Conservation (phyloP, 2,888 invertebrate genomes). For the Ectemnius continuus region DNA sequence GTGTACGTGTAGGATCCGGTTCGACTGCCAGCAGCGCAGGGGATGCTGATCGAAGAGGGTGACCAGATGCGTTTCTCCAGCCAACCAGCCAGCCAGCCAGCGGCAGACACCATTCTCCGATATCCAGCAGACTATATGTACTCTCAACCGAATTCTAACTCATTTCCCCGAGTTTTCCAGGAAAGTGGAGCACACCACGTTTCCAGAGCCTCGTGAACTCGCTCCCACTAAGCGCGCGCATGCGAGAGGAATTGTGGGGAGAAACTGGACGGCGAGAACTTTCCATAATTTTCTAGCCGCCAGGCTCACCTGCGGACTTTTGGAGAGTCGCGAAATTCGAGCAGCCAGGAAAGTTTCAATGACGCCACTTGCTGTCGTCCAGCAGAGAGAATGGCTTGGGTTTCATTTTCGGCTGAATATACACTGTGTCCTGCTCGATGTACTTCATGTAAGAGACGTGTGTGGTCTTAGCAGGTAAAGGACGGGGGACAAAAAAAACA, state of each 20-base stretch:
- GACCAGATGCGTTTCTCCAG: slow-evolving; percentile 50
- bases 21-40: slow-evolving; percentile 23
- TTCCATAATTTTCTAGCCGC: slow-evolving; percentile 8
- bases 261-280: background rate
- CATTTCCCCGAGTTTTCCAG: slow-evolving; percentile 43
- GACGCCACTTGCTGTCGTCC: too few species aligned
- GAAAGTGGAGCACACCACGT: slow-evolving; percentile 13
- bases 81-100: too few species aligned
- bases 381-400: too few species aligned
- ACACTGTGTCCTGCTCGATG: too few species aligned
- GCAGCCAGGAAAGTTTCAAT: background rate
- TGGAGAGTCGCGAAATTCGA: background rate
- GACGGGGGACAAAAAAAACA: too few species aligned
- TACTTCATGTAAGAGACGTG: too few species aligned
- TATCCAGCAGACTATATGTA: background rate
- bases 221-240: too few species aligned
- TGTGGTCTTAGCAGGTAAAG: too few species aligned
- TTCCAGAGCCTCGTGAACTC: too few species aligned
- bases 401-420: too few species aligned
- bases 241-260: background rate
- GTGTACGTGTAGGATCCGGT: slow-evolving; percentile 35
- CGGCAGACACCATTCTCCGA: too few species aligned
- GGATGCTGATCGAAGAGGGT: slow-evolving; percentile 42
- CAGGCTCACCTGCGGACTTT: background rate
- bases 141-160: slow-evolving; percentile 43